phyloP scores from a whole-genome alignment of 2,888 invertebrate genomes.

The Epinotia brunnichana region DNA sequence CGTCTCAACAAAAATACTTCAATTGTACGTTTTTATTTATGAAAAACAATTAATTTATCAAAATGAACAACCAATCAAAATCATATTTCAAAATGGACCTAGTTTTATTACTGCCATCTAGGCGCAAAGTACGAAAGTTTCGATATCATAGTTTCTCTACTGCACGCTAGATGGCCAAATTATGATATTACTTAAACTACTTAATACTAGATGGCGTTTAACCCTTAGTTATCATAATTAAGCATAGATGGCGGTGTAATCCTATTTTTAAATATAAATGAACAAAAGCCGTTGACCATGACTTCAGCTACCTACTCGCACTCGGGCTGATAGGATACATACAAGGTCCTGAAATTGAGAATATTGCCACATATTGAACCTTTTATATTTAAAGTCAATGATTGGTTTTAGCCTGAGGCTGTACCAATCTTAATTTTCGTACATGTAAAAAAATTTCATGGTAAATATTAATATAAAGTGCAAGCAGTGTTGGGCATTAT shows the following conservation, averaged over 20 bases:
- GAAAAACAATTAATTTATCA: not conserved
- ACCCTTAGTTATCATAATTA: not conserved
- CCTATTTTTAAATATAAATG: not conserved
- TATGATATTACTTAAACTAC: not conserved
- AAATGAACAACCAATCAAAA: not conserved
- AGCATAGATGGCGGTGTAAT: constrained; percentile 26
- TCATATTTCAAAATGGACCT: not conserved
- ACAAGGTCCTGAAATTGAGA: constrained; percentile 29
- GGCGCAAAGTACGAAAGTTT: not conserved
- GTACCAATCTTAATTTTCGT: not conserved
- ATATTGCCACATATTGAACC: constrained; percentile 28
- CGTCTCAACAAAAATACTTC: not conserved
- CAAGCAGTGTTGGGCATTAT: too few species aligned
- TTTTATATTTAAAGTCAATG: constrained; percentile 9
- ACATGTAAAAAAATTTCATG: not conserved
- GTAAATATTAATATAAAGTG: not conserved
- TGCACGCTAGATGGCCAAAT: constrained; percentile 5
- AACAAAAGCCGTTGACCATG: constrained; percentile 38
- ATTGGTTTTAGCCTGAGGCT: not conserved
- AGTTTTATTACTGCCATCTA: constrained; percentile 12
- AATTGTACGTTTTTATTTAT: not conserved
- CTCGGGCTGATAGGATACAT: constrained; percentile 6
- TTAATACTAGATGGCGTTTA: constrained; percentile 29
- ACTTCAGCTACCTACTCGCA: constrained; percentile 19
- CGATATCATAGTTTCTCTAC: constrained; percentile 4